Evolutionary conservation across 64 coral and sea anemone genomes (phyloP), one percentile per base, ranked within the genome.

Genomic region (Trachythela sp.): DNA sequence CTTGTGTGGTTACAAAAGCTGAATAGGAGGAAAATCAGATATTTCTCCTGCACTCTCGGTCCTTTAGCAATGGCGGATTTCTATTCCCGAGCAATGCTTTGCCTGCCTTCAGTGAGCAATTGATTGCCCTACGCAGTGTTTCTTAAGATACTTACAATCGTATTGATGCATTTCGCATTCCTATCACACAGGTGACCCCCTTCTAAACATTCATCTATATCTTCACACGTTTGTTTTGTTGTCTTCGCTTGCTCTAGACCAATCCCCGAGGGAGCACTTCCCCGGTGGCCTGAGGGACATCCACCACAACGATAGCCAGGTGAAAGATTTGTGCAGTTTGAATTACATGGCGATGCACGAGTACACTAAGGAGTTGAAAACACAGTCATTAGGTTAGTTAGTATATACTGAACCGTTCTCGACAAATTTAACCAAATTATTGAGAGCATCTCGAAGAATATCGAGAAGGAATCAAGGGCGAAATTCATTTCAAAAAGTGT

Each of bases 281-380:
- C 95, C 84, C 95, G 95, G 70, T 92, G 91, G 49, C 95, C 95
- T 2, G 89, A 40, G 18, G 95, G 95, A 75, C 95, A 99, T 9
- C 95, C 95, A 26, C 91, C 91, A 88, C 93, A 99, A 24, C 95
- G 91, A 83, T 99, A 99, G 13, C 95, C 95, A 48, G 95, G 95
- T 17, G 83, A 85, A 22, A 99, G 84, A 50, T 99, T 99, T 0
- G 88, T 85, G 58, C 95, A 99, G 37, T 88, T 85, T 35, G 37
- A 77, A 51, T 92, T 94, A 70, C 95, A 97, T 9, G 95, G 95
- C 40, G 43, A 86, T 84, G 91, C 95, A 22, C 87, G 67, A 22
- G 86, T 43, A 77, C 95, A 97, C 95, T 97, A 52, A 31, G 32
- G 29, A 56, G 8, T 22, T 68, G 41, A 50, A 9, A 49, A 34